Evolutionary conservation across 2,888 invertebrate species (phyloP), one percentile per base, ranked within the genome.

Genomic region (Choristoneura rosaceana): DNA sequence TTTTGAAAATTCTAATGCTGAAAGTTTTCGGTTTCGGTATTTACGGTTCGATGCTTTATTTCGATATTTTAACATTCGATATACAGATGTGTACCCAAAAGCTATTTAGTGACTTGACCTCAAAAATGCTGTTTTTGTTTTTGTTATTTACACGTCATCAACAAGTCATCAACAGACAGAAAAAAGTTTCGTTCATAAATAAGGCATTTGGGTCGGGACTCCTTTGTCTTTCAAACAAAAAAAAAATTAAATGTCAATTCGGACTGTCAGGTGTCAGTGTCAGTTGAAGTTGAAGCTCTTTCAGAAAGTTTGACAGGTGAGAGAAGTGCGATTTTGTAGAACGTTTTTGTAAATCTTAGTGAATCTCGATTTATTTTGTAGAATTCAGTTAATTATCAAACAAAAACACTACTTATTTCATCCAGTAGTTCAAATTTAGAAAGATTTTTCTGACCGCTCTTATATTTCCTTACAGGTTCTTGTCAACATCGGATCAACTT

Each of bases 261-360:
- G 5, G 4, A 9, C 33, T 64, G 50, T 64, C 63, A 64, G 33
- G n/a, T 25, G 25, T 25, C 25, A 25, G n/a, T 50, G 63, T 64
- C 47, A 50, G 50, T 2, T 50, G 17, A 52, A 47, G 70, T 65
- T 65, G 41, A 65, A 65, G 10, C 41, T 73, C 84, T 85, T 87
- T 86, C 82, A 45, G 69, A 74, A 79, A 84, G 74, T 82, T 86
- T 88, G 87, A 87, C 88, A 90, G 91, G 90, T 91, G 79, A 79
- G 86, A 73, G 75, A 77, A 74, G 73, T 63, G 15, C 45, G 74
- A 70, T 58, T 59, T 74, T 34, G 63, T 17, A 8, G 2, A 25
- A 50, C 70, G 77, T 84, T 88, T 86, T 87, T 25, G 3, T 41
- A 60, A 79, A 79, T 73, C 78, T 3, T 4, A 38, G 25, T 71